phyloP scores from a whole-genome alignment of 1,140 invertebrate species.

The Cataglyphis hispanica region DNA sequence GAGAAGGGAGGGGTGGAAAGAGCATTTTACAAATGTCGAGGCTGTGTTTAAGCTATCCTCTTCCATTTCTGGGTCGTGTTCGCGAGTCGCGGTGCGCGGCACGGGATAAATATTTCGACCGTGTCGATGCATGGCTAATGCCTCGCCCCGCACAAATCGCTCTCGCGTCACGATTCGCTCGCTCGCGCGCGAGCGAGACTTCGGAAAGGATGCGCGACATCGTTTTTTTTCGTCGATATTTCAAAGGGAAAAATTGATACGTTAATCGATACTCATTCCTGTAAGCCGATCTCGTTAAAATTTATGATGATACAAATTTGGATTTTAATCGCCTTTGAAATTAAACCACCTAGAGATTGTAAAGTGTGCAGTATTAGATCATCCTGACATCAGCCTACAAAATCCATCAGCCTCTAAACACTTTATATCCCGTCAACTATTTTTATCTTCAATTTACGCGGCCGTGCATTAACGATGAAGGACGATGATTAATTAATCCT shows the following conservation, averaged over 20 bases:
- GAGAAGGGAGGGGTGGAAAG: constrained; percentile 35
- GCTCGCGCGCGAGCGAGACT: background rate
- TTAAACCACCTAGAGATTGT: too few relatives aligned
- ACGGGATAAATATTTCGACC: constrained; percentile 53
- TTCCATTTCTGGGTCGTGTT: constrained; percentile 49
- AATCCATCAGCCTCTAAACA: too few relatives aligned
- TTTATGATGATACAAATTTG: constrained; percentile 1
- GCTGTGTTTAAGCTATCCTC: constrained; percentile 53
- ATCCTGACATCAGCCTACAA: too few relatives aligned
- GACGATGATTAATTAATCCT: constrained; percentile 20
- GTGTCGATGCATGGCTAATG: constrained; percentile 61
- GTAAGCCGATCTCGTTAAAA: background rate
- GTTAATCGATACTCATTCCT: background rate
- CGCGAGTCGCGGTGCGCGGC: constrained; percentile 15
- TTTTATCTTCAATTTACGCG: background rate
- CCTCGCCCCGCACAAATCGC: constrained; percentile 24
- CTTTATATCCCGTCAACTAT: background rate
- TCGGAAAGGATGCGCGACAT: background rate
- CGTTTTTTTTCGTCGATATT: background rate
- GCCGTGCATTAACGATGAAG: background rate
- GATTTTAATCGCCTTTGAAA: background rate
- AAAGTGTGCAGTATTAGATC: background rate
- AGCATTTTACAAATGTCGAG: constrained; percentile 67
- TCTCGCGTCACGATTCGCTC: constrained; percentile 30
- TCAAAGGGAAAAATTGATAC: background rate